Percentiles rank a stretch among this genome's conserved stretches.
These are phyloP conservation scores for Hoplodrina blanda DNA, from an alignment of 2,888 invertebrate species.

Conservation along the genomic window DNA sequence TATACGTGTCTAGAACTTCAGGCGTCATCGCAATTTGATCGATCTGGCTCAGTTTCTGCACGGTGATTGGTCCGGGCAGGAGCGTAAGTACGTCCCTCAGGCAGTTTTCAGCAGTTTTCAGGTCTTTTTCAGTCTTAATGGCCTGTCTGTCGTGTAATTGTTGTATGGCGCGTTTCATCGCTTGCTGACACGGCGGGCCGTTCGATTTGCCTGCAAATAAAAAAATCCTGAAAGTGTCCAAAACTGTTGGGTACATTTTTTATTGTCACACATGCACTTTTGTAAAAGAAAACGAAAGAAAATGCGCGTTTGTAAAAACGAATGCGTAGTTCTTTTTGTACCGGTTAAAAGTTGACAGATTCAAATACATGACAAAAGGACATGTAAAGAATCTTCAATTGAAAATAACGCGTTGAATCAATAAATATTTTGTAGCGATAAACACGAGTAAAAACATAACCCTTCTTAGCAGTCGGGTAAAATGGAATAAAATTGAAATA, in stretches of 20 bases:
- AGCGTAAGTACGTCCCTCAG: conserved; percentile 62
- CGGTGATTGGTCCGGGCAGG: conserved; percentile 91
- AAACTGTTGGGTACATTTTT: conserved; percentile 73
- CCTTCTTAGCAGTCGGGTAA: background rate
- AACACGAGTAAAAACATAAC: conserved; percentile 1
- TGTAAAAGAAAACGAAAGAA: conserved; percentile 3
- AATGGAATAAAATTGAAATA: conserved; percentile 10
- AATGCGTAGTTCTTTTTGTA: background rate
- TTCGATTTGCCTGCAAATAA: conserved; percentile 77
- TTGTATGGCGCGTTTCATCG: conserved; percentile 75
- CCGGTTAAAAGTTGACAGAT: background rate
- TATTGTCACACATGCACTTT: conserved; percentile 57
- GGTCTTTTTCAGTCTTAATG: conserved; percentile 78
- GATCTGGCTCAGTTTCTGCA: conserved; percentile 91
- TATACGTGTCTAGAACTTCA: conserved; percentile 79
- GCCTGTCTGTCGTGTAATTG: conserved; percentile 71
- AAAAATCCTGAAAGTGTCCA: conserved; percentile 89
- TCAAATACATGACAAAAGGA: conserved; percentile 31
- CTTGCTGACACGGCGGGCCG: conserved; percentile 58
- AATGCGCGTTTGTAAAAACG: background rate
- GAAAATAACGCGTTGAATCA: conserved; percentile 4
- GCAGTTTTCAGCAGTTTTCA: conserved; percentile 66
- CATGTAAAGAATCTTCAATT: conserved; percentile 19
- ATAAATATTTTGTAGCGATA: conserved; percentile 4
- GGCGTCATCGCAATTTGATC: conserved; percentile 2